Percentiles rank a stretch among this genome's conserved stretches.
Evolutionary conservation across 1,140 invertebrate species (phyloP).

Genomic region (Lasaia peninsularis): DNA sequence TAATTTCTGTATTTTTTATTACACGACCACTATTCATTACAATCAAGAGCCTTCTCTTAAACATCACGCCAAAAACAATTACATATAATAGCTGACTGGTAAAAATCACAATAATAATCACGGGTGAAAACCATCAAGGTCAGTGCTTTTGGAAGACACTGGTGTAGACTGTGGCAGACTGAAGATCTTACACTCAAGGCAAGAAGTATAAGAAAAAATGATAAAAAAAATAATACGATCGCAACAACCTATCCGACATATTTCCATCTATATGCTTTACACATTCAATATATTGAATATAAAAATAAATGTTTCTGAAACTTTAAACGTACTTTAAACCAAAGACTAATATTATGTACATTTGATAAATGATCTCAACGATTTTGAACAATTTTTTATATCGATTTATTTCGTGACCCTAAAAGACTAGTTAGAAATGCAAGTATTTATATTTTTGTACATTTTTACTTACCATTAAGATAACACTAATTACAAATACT

Average conservation of each 20-base stretch:
- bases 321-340: slow-evolving; percentile 38
- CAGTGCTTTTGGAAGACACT: slow-evolving; percentile 69
- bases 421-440: slow-evolving; percentile 74
- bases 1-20: slow-evolving; percentile 61
- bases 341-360: slow-evolving; percentile 44
- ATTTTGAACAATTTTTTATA: slow-evolving; percentile 29
- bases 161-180: slow-evolving; percentile 22
- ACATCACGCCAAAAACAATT: slow-evolving; percentile 55
- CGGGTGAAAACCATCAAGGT: slow-evolving; percentile 29
- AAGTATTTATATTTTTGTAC: slow-evolving; percentile 71
- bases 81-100: slow-evolving; percentile 53
- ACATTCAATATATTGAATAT: slow-evolving; percentile 69
- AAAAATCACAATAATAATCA: slow-evolving; percentile 54
- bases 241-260: slow-evolving; percentile 35
- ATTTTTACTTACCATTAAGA: slow-evolving; percentile 69
- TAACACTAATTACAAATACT: slow-evolving; percentile 69
- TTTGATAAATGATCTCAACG: slow-evolving; percentile 20
- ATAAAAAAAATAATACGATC: slow-evolving; percentile 20
- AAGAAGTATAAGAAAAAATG: not conserved
- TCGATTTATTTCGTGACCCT: slow-evolving; percentile 56
- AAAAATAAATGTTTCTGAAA: slow-evolving; percentile 70
- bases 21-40: slow-evolving; percentile 63
- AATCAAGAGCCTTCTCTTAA: slow-evolving; percentile 58
- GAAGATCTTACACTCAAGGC: not conserved
- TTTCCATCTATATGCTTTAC: slow-evolving; percentile 37